These are phyloP conservation scores for Ligdia adustata DNA, from an alignment of 2,888 invertebrate genomes.

Conservation along the genomic window DNA sequence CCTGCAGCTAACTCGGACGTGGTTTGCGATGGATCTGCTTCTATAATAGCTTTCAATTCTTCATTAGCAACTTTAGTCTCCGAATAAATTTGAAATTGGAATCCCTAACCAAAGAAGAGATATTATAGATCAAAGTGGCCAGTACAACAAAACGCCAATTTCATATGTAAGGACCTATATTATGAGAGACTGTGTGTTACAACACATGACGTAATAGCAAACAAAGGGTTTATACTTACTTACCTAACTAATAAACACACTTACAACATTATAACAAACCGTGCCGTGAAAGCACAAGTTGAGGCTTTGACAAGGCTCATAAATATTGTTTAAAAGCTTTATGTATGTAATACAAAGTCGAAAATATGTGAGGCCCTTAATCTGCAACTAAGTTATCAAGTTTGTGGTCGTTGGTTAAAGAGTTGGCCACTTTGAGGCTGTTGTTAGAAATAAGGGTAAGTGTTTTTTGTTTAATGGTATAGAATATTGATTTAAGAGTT, in stretches of 20 bases:
- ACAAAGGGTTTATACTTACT: constrained; percentile 15
- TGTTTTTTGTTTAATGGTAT: background rate
- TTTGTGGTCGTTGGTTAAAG: constrained; percentile 20
- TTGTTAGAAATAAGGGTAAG: background rate
- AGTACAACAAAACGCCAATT: too few species aligned
- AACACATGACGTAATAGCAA: constrained; percentile 4
- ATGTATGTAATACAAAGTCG: constrained; percentile 31
- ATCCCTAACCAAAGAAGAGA: too few species aligned
- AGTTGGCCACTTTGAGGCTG: constrained; percentile 13
- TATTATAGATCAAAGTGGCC: too few species aligned
- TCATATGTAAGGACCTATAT: too few species aligned
- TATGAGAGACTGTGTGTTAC: too few species aligned
- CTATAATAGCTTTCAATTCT: too few species aligned
- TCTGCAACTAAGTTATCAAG: constrained; percentile 33
- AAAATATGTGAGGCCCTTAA: constrained; percentile 34
- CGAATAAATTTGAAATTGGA: too few species aligned
- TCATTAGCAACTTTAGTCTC: too few species aligned
- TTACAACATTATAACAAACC: constrained; percentile 33
- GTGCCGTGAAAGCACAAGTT: constrained; percentile 28
- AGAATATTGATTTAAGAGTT: background rate
- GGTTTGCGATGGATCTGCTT: too few species aligned
- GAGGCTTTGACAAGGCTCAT: constrained; percentile 28
- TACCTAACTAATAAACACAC: too few species aligned
- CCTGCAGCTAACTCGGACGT: too few species aligned
- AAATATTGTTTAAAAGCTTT: constrained; percentile 33